Percentiles rank a stretch among this genome's conserved stretches.
phyloP scores from a whole-genome alignment of 2,888 invertebrate genomes.

The Caradrina kadenii region DNA sequence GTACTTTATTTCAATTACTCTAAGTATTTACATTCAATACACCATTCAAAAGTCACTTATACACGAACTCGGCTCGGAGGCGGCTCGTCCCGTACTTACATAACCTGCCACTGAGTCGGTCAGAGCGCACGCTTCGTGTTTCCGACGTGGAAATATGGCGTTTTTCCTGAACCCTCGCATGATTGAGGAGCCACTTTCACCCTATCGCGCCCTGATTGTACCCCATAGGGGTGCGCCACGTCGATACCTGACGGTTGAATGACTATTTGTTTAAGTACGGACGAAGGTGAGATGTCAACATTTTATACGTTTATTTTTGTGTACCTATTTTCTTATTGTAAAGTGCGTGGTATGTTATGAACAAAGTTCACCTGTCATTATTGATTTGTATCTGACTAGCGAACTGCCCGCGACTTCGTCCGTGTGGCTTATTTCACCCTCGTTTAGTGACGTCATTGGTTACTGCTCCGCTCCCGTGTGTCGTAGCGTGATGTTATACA shows the following conservation, averaged over 20 bases:
- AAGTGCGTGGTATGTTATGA: constrained; percentile 1
- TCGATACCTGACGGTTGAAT: constrained; percentile 38
- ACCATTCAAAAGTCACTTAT: background rate
- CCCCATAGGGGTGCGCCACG: constrained; percentile 34
- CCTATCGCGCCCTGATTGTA: constrained; percentile 57
- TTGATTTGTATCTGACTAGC: background rate
- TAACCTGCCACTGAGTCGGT: constrained; percentile 30
- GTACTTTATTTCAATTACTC: too few species aligned
- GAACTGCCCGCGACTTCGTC: too few species aligned
- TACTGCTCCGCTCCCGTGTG: too few species aligned
- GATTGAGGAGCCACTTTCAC: constrained; percentile 62
- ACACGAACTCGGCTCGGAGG: constrained; percentile 8
- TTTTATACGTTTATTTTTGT: background rate
- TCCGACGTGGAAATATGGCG: constrained; percentile 56
- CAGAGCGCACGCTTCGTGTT: constrained; percentile 35
- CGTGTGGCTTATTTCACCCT: too few species aligned
- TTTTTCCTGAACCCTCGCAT: constrained; percentile 53
- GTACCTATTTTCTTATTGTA: background rate
- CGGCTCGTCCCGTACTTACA: constrained; percentile 4
- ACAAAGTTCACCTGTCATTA: background rate
- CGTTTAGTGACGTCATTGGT: too few species aligned
- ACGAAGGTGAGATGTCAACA: constrained; percentile 6
- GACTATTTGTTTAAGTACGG: constrained; percentile 24
- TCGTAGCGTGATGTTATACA: too few species aligned
- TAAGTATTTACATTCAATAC: too few species aligned